phyloP scores from a whole-genome alignment of 2,113 vertebrate genomes.

The Sula dactylatra region DNA sequence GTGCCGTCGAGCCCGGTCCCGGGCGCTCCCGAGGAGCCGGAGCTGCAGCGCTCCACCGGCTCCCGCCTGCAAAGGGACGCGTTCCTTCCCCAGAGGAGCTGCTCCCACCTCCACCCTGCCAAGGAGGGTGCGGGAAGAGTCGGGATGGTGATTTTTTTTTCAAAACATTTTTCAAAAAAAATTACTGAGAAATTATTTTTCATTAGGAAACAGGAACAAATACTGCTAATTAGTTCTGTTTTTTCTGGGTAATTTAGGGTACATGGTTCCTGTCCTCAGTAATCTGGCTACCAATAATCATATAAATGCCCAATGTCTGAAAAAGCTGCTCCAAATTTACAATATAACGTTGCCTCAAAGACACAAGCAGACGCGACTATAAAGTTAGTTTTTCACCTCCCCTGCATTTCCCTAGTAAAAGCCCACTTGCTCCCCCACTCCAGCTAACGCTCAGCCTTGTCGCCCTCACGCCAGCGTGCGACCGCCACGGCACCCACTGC shows the following conservation, averaged over 20 bases:
- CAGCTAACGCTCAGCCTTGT: neutral
- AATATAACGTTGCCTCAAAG: rapidly evolving
- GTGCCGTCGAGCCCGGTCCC: too few relatives aligned
- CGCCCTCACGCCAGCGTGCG: rapidly evolving
- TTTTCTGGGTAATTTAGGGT: neutral
- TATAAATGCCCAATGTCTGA: rapidly evolving
- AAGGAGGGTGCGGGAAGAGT: neutral
- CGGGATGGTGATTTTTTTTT: rapidly evolving
- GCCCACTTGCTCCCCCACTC: neutral
- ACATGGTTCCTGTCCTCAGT: neutral
- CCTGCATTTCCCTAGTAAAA: neutral
- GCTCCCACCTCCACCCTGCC: neutral
- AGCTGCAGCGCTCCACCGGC: neutral
- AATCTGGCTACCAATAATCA: neutral
- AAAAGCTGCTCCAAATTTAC: neutral
- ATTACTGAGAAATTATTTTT: rapidly evolving
- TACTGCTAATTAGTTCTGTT: too few relatives aligned
- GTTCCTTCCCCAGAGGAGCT: neutral
- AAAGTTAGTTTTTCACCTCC: neutral
- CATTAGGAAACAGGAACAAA: neutral
- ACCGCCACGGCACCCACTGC: neutral
- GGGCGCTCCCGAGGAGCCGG: neutral
- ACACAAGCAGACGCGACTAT: rapidly evolving
- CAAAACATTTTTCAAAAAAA: neutral
- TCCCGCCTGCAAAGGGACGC: too few relatives aligned